These are phyloP conservation scores for Hydrotaea diabolus DNA, from an alignment of 2,888 invertebrate species.

Conservation along the genomic window DNA sequence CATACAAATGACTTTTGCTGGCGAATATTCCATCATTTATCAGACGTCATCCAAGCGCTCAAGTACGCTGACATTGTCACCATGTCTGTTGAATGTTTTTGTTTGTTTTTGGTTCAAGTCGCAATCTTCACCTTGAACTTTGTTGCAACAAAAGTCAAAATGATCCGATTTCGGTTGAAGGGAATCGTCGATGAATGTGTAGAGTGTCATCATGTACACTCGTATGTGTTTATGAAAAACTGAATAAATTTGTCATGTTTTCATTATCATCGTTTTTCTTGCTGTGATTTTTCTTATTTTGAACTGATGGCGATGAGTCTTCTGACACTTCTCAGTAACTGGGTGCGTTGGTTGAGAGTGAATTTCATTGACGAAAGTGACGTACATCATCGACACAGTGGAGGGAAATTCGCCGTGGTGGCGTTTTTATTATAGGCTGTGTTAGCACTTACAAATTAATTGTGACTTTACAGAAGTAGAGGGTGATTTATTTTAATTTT, in stretches of 20 bases:
- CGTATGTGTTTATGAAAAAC: constrained; percentile 3
- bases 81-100: constrained; percentile 24
- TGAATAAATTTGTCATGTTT: constrained; percentile 29
- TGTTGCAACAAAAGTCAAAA: constrained; percentile 32
- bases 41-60: background rate
- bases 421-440: too few species aligned
- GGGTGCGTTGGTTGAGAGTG: background rate
- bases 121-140: constrained; percentile 54
- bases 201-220: background rate
- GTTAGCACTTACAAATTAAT: too few species aligned
- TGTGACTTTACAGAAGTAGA: too few species aligned
- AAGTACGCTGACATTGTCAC: constrained; percentile 42
- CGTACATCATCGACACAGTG: background rate
- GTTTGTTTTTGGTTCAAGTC: constrained; percentile 28
- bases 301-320: constrained; percentile 6
- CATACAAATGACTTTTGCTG: background rate
- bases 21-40: background rate
- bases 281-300: background rate
- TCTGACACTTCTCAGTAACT: constrained; percentile 5
- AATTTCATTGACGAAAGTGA: background rate
- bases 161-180: background rate
- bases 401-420: background rate
- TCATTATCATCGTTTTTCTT: constrained; percentile 11
- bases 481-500: too few species aligned
- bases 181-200: constrained; percentile 22